Evolutionary conservation across 2,888 invertebrate species (phyloP), one percentile per base, ranked within the genome.

Genomic region (Callyntrura guangdongensis): DNA sequence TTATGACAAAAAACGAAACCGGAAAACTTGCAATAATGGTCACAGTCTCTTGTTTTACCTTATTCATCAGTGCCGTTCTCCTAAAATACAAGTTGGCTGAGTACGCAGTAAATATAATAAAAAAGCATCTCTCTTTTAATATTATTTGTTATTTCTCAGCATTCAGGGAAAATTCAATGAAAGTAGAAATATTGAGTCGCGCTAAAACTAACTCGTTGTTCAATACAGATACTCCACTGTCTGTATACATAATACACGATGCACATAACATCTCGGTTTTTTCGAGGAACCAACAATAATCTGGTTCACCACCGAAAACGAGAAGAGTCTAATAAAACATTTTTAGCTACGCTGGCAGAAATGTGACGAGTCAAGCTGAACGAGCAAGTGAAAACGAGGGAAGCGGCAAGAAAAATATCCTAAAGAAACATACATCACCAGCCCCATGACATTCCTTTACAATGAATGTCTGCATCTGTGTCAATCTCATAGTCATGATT

Each of bases 391-490:
- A 83, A 89, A 89, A 89, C 82, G 89, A 89, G 89, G 89, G 89
- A 84, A 89, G 89, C 84, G 77, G 89, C 89, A 89, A 89, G 84
- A 77, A 83, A 89, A 84, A 88, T 82, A 88, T 82, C 88, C 88
- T 72, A 74, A 83, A 89, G 84, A 89, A 89, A 89, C 89, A 89
- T 89, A 89, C 89, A 89, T 89, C 89, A 89, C 89, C 89, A 89
- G 89, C 89, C 89, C 89, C 89, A 89, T 89, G 89, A 89, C 89
- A 89, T 89, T 89, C 89, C 89, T 89, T 84, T 89, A 89, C 89
- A 89, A 89, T 89, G 89, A 89, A 89, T 84, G 89, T 89, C 89
- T 89, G 89, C 89, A 89, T 89, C 89, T 89, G 89, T 89, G 89
- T 89, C 89, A 89, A 89, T 89, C 89, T 89, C 84, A 84, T 89